Evolutionary conservation across 2,113 vertebrate genomes (phyloP), one percentile per base, ranked within the genome.

Genomic region (Columba livia): DNA sequence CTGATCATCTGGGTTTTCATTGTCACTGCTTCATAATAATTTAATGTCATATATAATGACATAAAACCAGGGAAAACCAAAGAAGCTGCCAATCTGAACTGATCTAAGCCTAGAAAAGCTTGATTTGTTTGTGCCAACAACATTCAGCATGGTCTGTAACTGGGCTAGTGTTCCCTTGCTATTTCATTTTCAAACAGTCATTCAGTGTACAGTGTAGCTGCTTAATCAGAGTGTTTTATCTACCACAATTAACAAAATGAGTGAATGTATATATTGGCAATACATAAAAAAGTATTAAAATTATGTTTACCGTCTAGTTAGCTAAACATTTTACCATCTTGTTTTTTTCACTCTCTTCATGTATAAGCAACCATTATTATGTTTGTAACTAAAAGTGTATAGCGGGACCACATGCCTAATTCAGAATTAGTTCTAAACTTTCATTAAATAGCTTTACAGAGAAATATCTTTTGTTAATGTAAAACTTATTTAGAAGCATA

Each of bases 11-110:
- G 97, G 96, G 96, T 96, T 98, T 97, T 97, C 95, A 98, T 97
- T 98, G 98, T 98, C 96, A 97, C 95, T 93, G 96, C 96, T 96
- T 97, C 93, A 96, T 97, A 97, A 98, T 98, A 98, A 98, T 98
- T 97, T 97, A 97, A 98, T 98, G 97, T 98, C 98, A 98, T 97
- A 98, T 97, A 97, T 97, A 98, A 98, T 98, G 95, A 97, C 92
- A 96, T 97, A 97, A 98, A 98, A 91, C 97, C 97, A 96, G 95
- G 93, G 92, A 97, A 98, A 98, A 95, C 96, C 97, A 97, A 90
- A 96, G 97, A 98, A 96, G 93, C 98, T 98, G 98, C 98, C 98
- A 98, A 97, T 98, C 97, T 96, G 90, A 97, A 97, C 87, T 92
- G 97, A 97, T 98, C 94, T 97, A 96, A 96, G 86, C 86, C 31